phyloP scores from a whole-genome alignment of 2,113 vertebrate species.

The Peucedramus taeniatus region DNA sequence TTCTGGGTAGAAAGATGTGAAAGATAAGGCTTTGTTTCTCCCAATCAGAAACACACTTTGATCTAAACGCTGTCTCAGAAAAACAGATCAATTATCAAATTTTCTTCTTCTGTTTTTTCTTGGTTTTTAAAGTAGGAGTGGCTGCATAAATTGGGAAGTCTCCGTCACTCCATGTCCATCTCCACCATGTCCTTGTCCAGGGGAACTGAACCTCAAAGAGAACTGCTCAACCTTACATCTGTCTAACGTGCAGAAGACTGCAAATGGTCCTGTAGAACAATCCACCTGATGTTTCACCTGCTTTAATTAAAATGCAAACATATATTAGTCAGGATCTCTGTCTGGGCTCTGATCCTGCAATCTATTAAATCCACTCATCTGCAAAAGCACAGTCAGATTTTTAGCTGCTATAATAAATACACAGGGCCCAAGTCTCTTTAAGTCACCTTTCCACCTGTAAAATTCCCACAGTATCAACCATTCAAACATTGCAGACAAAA shows the following conservation, averaged over 20 bases:
- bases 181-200: not conserved
- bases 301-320: not conserved
- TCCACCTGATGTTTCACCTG: not conserved
- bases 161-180: not conserved
- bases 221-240: not conserved
- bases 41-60: not conserved
- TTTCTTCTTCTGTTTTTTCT: not conserved
- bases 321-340: not conserved
- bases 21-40: not conserved
- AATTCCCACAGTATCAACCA: not conserved
- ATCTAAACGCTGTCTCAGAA: not conserved
- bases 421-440: not conserved
- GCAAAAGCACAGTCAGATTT: not conserved
- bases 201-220: not conserved
- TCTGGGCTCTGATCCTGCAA: not conserved
- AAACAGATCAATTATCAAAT: not conserved
- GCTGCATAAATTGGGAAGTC: not conserved
- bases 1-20: not conserved
- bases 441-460: not conserved
- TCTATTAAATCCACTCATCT: not conserved
- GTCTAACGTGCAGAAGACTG: not conserved
- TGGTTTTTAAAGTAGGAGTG: not conserved
- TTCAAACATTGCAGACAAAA: not conserved
- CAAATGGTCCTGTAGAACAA: not conserved
- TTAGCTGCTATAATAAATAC: not conserved